phyloP scores from a whole-genome alignment of 2,113 vertebrate genomes.

The Emydocephalus ijimae region DNA sequence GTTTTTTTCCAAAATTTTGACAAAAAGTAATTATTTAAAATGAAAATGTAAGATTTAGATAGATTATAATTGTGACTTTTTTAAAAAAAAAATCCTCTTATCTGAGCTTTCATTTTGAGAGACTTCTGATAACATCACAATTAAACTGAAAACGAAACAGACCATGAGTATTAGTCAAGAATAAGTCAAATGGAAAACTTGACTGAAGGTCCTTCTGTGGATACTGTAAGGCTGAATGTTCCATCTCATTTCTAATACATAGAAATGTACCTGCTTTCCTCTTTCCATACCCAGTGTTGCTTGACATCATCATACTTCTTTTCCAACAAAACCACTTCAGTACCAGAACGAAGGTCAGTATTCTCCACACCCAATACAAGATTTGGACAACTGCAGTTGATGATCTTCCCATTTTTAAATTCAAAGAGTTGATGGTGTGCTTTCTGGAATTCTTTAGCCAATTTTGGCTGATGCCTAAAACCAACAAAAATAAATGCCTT shows the following conservation, averaged over 20 bases:
- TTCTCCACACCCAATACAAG: conserved; percentile 38
- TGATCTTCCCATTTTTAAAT: conserved; percentile 47
- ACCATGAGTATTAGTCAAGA: background rate
- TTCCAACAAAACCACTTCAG: conserved; percentile 31
- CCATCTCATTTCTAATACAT: background rate
- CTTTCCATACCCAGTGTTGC: conserved; percentile 38
- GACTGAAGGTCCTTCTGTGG: background rate
- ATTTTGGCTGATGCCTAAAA: conserved; percentile 41
- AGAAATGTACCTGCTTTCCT: conserved; percentile 37
- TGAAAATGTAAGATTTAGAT: background rate
- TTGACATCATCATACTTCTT: conserved; percentile 27
- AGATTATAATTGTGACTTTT: background rate
- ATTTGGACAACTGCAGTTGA: conserved; percentile 25
- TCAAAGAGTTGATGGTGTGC: conserved; percentile 52
- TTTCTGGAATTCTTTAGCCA: conserved; percentile 8
- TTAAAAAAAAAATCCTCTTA: background rate
- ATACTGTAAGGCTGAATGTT: background rate
- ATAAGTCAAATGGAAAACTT: background rate
- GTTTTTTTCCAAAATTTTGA: background rate
- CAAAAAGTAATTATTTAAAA: background rate
- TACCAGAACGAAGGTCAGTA: conserved; percentile 5
- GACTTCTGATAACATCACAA: background rate
- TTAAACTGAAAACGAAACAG: background rate
- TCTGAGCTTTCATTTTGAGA: background rate
- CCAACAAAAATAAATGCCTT: background rate